Conservation (phyloP, 2,797 vertebrate genomes). For the Pachyuromys duprasi region DNA sequence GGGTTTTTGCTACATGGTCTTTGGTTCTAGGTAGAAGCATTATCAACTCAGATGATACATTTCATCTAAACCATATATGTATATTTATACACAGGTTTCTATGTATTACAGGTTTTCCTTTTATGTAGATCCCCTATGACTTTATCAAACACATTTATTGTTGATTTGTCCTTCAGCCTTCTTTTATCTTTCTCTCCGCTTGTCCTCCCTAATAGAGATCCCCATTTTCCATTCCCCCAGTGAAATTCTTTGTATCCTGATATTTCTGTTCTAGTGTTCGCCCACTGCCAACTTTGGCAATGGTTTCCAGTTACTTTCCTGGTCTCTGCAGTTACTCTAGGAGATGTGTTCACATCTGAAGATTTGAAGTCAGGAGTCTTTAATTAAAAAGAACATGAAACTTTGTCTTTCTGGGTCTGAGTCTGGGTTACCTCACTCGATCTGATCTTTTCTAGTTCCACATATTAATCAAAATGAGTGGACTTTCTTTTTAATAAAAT, state of each 20-base stretch:
- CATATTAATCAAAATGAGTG: background rate
- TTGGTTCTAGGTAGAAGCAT: background rate
- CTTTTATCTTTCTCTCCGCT: background rate
- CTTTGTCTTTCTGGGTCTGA: background rate
- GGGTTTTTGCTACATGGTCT: background rate
- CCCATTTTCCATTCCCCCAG: background rate
- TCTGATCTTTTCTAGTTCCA: background rate
- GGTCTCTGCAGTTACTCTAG: background rate
- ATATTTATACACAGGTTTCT: background rate
- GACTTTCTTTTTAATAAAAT: constrained; percentile 7
- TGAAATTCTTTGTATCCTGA: background rate
- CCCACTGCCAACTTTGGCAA: background rate
- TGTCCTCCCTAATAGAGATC: background rate
- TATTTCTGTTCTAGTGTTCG: background rate
- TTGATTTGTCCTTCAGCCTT: too few relatives aligned
- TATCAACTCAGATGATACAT: background rate
- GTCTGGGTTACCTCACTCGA: background rate
- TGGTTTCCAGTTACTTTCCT: too few relatives aligned
- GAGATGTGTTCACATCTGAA: background rate
- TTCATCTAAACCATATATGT: background rate
- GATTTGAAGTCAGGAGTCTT: background rate
- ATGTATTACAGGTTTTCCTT: background rate
- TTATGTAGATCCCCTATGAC: background rate
- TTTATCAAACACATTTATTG: too few relatives aligned
- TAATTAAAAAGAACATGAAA: background rate